These are phyloP conservation scores for Pangasianodon gigas DNA, from an alignment of 2,113 vertebrate species.

Conservation along the genomic window DNA sequence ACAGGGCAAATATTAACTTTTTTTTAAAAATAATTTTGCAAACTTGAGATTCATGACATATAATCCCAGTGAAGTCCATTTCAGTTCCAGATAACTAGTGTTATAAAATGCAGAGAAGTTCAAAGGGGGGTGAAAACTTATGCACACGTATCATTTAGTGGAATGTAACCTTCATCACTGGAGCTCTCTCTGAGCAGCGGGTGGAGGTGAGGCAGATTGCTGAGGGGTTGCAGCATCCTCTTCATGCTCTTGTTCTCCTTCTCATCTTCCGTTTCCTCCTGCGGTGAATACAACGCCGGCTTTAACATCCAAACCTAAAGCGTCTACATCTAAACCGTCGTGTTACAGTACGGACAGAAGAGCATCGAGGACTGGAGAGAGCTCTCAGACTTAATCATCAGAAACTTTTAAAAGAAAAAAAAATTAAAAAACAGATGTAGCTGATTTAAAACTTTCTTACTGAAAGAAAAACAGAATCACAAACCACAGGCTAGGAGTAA, in stretches of 20 bases:
- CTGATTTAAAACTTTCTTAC: accelerated
- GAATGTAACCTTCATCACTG: conserved; percentile 85
- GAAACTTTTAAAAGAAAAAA: neutral
- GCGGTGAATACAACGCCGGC: neutral
- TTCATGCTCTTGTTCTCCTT: conserved; percentile 83
- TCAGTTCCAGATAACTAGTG: neutral
- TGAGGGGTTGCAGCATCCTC: conserved; percentile 82
- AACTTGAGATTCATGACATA: too few species aligned
- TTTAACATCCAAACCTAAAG: neutral
- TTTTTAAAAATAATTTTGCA: too few species aligned
- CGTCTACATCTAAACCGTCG: too few species aligned
- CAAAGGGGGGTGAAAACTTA: neutral
- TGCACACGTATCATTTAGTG: conserved; percentile 56
- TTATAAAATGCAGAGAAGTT: neutral
- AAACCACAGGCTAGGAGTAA: too few species aligned
- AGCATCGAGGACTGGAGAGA: neutral
- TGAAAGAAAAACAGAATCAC: neutral
- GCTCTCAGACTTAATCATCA: accelerated
- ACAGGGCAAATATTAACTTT: too few species aligned
- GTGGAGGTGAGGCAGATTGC: conserved; percentile 88
- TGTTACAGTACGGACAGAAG: neutral
- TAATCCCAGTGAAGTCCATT: too few species aligned
- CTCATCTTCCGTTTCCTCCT: conserved; percentile 80
- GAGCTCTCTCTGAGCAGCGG: conserved; percentile 85
- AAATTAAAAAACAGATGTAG: neutral